Conservation (phyloP, 2,888 invertebrate genomes). For the Chrysotoxum bicinctum region DNA sequence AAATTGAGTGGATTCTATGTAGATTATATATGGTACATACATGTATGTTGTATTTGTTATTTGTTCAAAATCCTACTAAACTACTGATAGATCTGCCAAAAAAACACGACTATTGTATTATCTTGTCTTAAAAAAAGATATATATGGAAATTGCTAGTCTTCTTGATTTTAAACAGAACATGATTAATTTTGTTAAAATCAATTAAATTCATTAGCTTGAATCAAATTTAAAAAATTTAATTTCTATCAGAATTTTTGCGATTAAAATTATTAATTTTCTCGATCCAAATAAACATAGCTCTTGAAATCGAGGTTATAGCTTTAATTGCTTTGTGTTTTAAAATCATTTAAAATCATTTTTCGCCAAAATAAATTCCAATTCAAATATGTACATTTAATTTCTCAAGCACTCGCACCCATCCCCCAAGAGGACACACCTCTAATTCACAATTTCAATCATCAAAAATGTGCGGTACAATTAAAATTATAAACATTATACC, state of each 20-base stretch:
- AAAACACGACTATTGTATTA: too few species aligned
- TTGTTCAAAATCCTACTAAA: too few species aligned
- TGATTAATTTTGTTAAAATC: not conserved
- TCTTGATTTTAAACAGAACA: not conserved
- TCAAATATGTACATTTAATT: not conserved
- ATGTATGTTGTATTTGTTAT: too few species aligned
- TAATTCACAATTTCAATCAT: not conserved
- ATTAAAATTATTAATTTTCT: conserved; percentile 8
- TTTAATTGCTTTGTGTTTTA: not conserved
- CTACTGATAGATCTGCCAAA: too few species aligned
- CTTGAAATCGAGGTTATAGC: conserved; percentile 4
- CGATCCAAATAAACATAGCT: conserved; percentile 1
- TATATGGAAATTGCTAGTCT: not conserved
- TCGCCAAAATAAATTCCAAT: not conserved
- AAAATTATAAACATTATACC: too few species aligned
- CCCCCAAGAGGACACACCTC: conserved; percentile 1
- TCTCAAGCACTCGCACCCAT: not conserved
- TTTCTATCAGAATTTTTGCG: not conserved
- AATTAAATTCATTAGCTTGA: not conserved
- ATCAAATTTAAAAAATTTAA: not conserved
- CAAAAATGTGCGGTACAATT: too few species aligned
- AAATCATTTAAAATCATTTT: conserved; percentile 25
- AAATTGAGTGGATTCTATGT: too few species aligned
- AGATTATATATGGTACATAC: too few species aligned
- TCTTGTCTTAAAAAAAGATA: too few species aligned